These are phyloP conservation scores for Tupaia tana DNA, from an alignment of 2,113 vertebrate species.

Conservation along the genomic window DNA sequence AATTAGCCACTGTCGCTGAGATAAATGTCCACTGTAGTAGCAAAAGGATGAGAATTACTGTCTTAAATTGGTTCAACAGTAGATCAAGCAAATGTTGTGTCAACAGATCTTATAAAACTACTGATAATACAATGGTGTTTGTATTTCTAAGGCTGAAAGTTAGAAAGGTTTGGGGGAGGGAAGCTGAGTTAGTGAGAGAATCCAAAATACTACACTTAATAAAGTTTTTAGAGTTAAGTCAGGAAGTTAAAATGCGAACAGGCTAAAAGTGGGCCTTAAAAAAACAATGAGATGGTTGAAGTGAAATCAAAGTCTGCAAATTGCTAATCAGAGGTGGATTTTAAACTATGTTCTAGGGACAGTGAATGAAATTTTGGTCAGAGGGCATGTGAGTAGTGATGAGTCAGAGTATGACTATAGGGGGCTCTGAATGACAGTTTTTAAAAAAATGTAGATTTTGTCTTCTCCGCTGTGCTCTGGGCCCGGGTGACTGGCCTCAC, in stretches of 20 bases:
- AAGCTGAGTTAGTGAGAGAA: not conserved
- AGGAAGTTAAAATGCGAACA: not conserved
- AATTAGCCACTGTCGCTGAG: not conserved
- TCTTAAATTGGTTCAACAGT: not conserved
- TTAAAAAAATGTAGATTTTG: not conserved
- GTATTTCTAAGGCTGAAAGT: not conserved
- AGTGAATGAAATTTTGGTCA: not conserved
- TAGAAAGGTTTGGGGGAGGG: not conserved
- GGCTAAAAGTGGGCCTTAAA: not conserved
- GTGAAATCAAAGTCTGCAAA: not conserved
- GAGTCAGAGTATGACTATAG: not conserved
- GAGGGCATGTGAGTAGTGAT: not conserved
- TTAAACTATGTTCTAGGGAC: not conserved
- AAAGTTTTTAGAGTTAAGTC: not conserved
- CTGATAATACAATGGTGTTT: not conserved
- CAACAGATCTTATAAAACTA: not conserved
- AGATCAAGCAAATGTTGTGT: not conserved
- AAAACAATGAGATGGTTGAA: not conserved
- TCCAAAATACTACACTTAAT: not conserved
- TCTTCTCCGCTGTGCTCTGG: too few relatives aligned
- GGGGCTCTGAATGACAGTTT: not conserved
- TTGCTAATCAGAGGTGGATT: not conserved
- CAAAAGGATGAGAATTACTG: not conserved
- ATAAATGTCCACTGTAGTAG: not conserved
- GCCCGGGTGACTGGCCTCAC: too few relatives aligned